Evolutionary conservation across 2,888 invertebrate species (phyloP).

Genomic region (Dynastes tityus): DNA sequence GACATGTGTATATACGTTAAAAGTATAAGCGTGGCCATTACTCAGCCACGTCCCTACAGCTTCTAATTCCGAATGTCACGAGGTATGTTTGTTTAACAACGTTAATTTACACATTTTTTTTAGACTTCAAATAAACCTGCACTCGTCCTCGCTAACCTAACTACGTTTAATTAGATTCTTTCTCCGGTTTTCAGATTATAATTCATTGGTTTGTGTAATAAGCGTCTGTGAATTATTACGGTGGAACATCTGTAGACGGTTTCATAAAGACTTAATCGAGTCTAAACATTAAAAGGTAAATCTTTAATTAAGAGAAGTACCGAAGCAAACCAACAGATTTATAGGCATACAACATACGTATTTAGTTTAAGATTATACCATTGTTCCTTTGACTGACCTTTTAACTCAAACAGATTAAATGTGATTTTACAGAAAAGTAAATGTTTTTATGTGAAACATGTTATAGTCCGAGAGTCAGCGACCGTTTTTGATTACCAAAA

Average conservation of each 20-base stretch:
- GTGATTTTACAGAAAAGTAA: too few species aligned
- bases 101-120: slow-evolving; percentile 30
- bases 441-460: too few species aligned
- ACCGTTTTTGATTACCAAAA: too few species aligned
- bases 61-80: slow-evolving; percentile 38
- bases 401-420: too few species aligned
- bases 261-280: background rate
- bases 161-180: slow-evolving; percentile 32
- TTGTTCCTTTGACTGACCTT: background rate
- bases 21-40: slow-evolving; percentile 32
- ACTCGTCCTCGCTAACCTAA: background rate
- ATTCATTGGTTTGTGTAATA: slow-evolving; percentile 27
- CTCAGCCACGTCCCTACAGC: slow-evolving; percentile 27
- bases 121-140: slow-evolving; percentile 34
- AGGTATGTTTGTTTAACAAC: slow-evolving; percentile 42
- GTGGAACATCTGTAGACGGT: slow-evolving; percentile 2
- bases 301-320: slow-evolving; percentile 1
- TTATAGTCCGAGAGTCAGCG: too few species aligned
- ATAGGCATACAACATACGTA: background rate
- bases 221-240: slow-evolving; percentile 9
- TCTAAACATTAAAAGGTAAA: slow-evolving; percentile 1
- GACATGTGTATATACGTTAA: slow-evolving; percentile 31
- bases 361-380: background rate
- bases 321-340: background rate
- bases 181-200: slow-evolving; percentile 10